phyloP scores from a whole-genome alignment of 2,888 invertebrate species.

The Stenolophus ochropezus region DNA sequence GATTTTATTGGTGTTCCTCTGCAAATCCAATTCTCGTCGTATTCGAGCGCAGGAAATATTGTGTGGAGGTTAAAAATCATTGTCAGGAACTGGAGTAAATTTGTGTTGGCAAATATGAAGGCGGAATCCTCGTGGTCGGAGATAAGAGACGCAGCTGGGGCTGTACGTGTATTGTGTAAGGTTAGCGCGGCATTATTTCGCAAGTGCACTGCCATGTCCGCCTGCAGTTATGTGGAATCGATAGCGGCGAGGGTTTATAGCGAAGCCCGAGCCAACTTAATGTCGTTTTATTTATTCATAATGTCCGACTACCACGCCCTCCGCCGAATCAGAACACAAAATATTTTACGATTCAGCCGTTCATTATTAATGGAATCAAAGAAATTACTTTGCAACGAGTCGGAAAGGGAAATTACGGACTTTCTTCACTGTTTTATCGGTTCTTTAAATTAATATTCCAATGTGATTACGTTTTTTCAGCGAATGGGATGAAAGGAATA shows the following conservation, averaged over 20 bases:
- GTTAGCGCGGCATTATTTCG: constrained; percentile 17
- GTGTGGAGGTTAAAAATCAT: constrained; percentile 4
- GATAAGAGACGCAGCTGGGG: not conserved
- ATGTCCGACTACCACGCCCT: constrained; percentile 22
- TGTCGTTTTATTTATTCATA: constrained; percentile 49
- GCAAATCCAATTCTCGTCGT: not conserved
- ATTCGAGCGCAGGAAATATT: constrained; percentile 1
- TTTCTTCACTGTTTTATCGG: constrained; percentile 27
- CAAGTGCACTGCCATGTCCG: constrained; percentile 46
- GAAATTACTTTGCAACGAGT: constrained; percentile 49
- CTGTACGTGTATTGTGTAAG: not conserved
- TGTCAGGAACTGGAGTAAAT: not conserved
- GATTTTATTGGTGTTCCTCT: not conserved
- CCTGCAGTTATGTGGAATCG: constrained; percentile 55
- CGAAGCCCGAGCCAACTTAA: constrained; percentile 34
- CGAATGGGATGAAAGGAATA: constrained; percentile 15
- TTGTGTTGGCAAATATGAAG: constrained; percentile 10
- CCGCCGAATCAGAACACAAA: constrained; percentile 40
- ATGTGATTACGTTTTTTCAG: constrained; percentile 23
- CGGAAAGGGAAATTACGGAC: constrained; percentile 36
- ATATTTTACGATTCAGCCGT: constrained; percentile 51
- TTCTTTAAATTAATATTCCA: constrained; percentile 32
- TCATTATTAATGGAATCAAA: constrained; percentile 55
- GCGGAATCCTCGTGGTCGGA: not conserved
- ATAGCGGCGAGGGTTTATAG: constrained; percentile 41